phyloP scores from a whole-genome alignment of 2,113 vertebrate species.

The Calidris pugnax region DNA sequence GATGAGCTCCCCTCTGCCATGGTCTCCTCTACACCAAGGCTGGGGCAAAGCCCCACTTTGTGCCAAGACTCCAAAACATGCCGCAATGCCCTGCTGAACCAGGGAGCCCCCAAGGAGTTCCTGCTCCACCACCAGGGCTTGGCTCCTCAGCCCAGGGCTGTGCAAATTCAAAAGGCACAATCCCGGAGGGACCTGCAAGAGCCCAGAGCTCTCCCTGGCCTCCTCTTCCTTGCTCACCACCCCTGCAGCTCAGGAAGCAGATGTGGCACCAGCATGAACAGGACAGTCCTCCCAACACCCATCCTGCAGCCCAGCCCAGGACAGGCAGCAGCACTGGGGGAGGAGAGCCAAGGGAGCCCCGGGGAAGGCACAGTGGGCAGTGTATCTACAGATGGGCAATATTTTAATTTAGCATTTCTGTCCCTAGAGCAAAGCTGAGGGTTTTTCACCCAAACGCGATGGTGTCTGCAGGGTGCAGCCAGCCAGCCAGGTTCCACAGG shows the following conservation, averaged over 20 bases:
- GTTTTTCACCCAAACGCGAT: accelerated
- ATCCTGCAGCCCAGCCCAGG: not conserved
- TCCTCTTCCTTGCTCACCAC: not conserved
- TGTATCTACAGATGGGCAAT: not conserved
- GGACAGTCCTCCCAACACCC: accelerated
- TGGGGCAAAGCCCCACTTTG: not conserved
- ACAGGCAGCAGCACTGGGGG: accelerated
- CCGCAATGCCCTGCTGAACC: accelerated
- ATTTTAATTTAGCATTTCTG: not conserved
- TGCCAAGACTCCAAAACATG: not conserved
- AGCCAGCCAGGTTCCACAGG: not conserved
- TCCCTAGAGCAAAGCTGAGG: not conserved
- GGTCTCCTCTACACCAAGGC: not conserved
- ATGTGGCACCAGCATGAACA: not conserved
- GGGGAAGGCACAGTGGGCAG: not conserved
- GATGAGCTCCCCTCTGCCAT: accelerated
- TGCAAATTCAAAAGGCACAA: not conserved
- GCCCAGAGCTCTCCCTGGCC: not conserved
- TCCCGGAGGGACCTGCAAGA: not conserved
- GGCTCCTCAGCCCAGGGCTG: not conserved
- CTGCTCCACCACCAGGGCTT: accelerated
- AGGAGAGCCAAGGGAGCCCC: accelerated
- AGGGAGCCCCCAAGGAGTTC: accelerated
- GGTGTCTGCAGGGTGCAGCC: accelerated
- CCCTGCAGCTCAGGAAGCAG: not conserved